Conservation (phyloP, 1,140 invertebrate species). For the Nasonia longicornis region DNA sequence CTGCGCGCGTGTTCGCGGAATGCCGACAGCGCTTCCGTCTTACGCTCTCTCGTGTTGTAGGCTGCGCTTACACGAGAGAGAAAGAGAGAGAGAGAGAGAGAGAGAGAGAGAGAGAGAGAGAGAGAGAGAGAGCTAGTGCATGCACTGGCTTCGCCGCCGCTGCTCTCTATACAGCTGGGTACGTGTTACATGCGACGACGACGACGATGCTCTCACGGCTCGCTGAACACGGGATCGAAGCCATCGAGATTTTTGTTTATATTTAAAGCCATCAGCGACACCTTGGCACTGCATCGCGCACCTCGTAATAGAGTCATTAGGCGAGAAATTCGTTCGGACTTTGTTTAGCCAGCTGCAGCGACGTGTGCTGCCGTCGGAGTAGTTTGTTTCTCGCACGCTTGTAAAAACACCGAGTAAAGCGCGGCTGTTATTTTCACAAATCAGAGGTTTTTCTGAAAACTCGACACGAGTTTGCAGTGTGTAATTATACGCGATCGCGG, state of each 20-base stretch:
- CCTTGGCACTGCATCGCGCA: too few relatives aligned
- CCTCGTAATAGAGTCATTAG: too few relatives aligned
- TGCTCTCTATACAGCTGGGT: too few relatives aligned
- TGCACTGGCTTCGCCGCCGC: not conserved
- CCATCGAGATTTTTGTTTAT: too few relatives aligned
- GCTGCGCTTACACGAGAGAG: not conserved
- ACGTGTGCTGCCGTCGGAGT: not conserved
- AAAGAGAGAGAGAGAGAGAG: too few relatives aligned
- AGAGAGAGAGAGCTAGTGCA: not conserved
- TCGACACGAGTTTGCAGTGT: not conserved
- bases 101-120: too few relatives aligned
- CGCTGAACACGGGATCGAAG: too few relatives aligned
- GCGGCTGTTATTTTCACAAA: not conserved
- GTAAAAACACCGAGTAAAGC: not conserved
- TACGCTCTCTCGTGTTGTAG: slow-evolving; percentile 1
- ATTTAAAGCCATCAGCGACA: too few relatives aligned
- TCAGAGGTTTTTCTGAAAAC: not conserved
- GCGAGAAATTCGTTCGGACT: not conserved
- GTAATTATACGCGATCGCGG: not conserved
- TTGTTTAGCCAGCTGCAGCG: not conserved
- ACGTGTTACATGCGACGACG: too few relatives aligned
- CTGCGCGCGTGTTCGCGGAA: slow-evolving; percentile 17
- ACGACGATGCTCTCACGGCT: too few relatives aligned
- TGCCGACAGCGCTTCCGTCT: slow-evolving; percentile 30
- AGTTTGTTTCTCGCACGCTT: not conserved